Percentiles rank a stretch among this genome's conserved stretches.
phyloP scores from a whole-genome alignment of 2,888 invertebrate genomes.

The Oxystoma pomonae region DNA sequence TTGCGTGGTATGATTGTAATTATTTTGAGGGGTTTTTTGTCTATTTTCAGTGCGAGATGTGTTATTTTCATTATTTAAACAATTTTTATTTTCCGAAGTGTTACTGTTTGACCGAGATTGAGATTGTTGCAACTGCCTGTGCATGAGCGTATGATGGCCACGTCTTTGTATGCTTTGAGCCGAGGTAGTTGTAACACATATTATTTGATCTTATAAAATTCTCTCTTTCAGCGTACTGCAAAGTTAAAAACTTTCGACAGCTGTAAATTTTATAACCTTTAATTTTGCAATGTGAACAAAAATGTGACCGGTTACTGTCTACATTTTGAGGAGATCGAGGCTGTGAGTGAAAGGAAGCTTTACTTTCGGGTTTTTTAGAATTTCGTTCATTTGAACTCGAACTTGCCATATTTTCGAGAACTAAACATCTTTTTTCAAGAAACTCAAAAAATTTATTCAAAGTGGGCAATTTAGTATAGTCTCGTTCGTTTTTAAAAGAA shows the following conservation, averaged over 20 bases:
- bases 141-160: too few species aligned
- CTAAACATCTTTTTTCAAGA: neutral
- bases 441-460: neutral
- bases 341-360: neutral
- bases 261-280: too few species aligned
- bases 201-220: neutral
- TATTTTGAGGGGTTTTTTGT: neutral
- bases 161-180: too few species aligned
- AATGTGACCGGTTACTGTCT: neutral
- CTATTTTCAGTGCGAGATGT: neutral
- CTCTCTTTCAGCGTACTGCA: neutral
- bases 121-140: too few species aligned
- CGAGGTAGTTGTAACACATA: neutral
- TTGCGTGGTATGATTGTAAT: neutral
- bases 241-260: neutral
- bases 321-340: neutral
- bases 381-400: neutral
- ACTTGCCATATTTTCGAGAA: neutral
- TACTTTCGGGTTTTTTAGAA: neutral
- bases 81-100: too few species aligned
- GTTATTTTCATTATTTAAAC: neutral
- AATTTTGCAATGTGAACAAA: too few species aligned
- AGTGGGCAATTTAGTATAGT: neutral
- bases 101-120: too few species aligned
- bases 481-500: neutral